Percentiles rank a stretch among this genome's conserved stretches.
These are phyloP conservation scores for Drosophila merina DNA, from an alignment of 2,888 invertebrate species.

Conservation along the genomic window DNA sequence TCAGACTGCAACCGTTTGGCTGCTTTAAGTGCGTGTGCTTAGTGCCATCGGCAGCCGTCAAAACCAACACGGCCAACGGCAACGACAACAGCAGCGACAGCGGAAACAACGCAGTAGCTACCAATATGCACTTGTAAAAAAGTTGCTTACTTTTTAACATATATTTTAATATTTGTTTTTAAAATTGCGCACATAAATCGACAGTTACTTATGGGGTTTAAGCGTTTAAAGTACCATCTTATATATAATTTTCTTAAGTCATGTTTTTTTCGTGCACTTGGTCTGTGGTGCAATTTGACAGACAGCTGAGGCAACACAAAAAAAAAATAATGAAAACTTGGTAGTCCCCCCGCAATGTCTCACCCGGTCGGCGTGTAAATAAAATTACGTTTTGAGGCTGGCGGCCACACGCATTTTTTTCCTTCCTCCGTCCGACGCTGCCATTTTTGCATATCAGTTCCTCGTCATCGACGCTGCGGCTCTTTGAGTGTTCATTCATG, in stretches of 20 bases:
- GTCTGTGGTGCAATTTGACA: conserved; percentile 56
- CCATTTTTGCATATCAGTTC: conserved; percentile 57
- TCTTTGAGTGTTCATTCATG: conserved; percentile 75
- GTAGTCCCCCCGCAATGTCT: conserved; percentile 16
- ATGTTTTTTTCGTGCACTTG: not conserved
- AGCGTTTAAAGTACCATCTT: not conserved
- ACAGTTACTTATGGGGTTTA: no score
- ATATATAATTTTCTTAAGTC: not conserved
- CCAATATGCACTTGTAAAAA: not conserved
- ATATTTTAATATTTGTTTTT: not conserved
- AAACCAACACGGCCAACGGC: conserved; percentile 56
- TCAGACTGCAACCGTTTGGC: conserved; percentile 57
- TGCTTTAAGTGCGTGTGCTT: conserved; percentile 74
- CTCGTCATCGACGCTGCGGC: conserved; percentile 46
- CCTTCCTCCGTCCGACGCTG: conserved; percentile 10
- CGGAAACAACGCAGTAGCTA: conserved; percentile 12
- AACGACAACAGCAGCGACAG: conserved; percentile 15
- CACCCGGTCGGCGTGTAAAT: conserved; percentile 62
- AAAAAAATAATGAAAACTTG: not conserved
- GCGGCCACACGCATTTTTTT: conserved; percentile 66
- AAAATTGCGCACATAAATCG: no score
- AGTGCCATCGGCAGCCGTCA: conserved; percentile 76
- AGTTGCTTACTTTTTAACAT: not conserved
- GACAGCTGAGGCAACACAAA: conserved; percentile 55
- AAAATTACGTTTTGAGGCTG: conserved; percentile 71